Conservation (phyloP, 2,797 vertebrate species). For the Crenuchus spilurus region DNA sequence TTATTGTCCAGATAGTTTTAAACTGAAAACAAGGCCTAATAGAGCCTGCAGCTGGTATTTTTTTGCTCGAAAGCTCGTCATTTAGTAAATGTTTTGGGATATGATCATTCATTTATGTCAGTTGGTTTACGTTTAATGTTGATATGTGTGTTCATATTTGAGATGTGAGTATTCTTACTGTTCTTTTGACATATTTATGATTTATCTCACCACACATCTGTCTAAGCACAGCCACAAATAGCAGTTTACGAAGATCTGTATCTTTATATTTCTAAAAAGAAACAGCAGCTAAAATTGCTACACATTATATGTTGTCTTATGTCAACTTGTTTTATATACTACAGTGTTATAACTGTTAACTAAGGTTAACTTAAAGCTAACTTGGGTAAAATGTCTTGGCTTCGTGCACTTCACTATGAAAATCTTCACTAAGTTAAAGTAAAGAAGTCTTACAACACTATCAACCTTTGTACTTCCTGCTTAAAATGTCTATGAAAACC, state of each 20-base stretch:
- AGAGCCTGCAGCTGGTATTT: constrained; percentile 29
- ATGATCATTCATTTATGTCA: background rate
- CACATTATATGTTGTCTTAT: too few relatives aligned
- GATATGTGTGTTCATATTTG: too few relatives aligned
- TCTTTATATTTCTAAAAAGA: background rate
- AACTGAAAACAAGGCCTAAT: constrained; percentile 14
- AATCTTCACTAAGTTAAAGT: too few relatives aligned
- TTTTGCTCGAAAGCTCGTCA: constrained; percentile 20
- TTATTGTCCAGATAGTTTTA: constrained; percentile 1
- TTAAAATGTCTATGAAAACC: background rate
- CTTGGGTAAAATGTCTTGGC: too few relatives aligned
- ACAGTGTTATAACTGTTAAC: too few relatives aligned
- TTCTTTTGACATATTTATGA: background rate
- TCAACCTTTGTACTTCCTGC: background rate
- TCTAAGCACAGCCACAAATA: constrained; percentile 12
- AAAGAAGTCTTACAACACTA: too few relatives aligned
- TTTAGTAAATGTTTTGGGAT: background rate
- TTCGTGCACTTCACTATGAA: too few relatives aligned
- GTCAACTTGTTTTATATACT: too few relatives aligned
- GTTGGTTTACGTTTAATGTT: background rate
- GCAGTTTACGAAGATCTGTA: background rate
- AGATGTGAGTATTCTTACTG: background rate
- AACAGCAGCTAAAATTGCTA: too few relatives aligned
- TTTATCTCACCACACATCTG: background rate
- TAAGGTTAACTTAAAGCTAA: too few relatives aligned